Evolutionary conservation across 2,113 vertebrate species (phyloP), one percentile per base, ranked within the genome.

Genomic region (Hippolais icterina): DNA sequence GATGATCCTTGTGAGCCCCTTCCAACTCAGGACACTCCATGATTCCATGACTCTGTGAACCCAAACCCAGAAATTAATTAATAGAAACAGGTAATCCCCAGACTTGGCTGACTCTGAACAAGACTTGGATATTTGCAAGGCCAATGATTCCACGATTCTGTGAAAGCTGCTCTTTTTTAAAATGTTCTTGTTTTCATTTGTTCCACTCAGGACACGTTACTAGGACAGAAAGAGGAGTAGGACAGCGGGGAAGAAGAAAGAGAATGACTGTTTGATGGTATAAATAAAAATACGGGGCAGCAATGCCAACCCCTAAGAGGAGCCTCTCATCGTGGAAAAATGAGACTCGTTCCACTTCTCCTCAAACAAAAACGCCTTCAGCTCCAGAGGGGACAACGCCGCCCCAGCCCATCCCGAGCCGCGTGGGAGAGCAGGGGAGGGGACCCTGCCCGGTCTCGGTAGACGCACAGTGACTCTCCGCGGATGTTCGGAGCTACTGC

Each of bases 401-500:
- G 5, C 53, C 64, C 39, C 71, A 31, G 46, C 61, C 42, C 53
- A 59, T 25, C 23, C 57, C 42, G 35, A 35, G 31, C 50, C 1
- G 57, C 31, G 54, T 20, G 37, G 37, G 63, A 5, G 46, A 5
- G 13, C 14, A 19, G 33, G 35, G 87, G 60, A 72, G 64, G 44
- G 16, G 60, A 10, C 39, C 15, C 10, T 11, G 42, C 39, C 39
- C 7, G 18, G 33, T 15, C 74, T 89, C 42, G 15, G 68, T 90
- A 13, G 97, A 94, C 35, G 89, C 93, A 97, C 95, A 97, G 95
- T 91, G 92, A 82, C 97, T 80, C 97, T 70, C 50, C 18, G 96
- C 92, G 97, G 96, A 49, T 37, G 11, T 4, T 8, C 5, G 37
- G 0, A 11, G 86, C 56, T 72, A 89, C 47, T 88, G 33, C 94